Percentiles rank a stretch among this genome's conserved stretches.
Conservation (phyloP, 1,140 invertebrate species). For the Drosophila fuyamai region DNA sequence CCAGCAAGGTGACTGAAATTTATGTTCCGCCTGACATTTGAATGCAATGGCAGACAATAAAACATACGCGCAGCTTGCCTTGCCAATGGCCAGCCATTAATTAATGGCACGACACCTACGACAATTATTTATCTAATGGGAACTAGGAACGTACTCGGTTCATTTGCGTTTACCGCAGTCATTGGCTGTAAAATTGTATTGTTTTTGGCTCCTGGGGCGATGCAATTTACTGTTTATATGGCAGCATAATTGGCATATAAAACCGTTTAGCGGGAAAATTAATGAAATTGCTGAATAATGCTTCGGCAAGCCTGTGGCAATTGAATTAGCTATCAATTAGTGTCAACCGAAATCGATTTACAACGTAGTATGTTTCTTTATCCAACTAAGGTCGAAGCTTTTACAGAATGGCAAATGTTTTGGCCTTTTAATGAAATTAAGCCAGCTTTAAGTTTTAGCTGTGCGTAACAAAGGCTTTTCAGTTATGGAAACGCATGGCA, state of each 20-base stretch:
- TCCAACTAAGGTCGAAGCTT: conserved; percentile 36
- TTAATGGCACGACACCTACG: conserved; percentile 66
- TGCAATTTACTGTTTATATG: conserved; percentile 55
- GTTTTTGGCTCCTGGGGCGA: conserved; percentile 33
- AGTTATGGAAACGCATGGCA: conserved; percentile 11
- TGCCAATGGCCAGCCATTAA: conserved; percentile 62
- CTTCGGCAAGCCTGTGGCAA: conserved; percentile 36
- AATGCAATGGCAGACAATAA: conserved; percentile 29
- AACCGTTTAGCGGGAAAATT: conserved; percentile 46
- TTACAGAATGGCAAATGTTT: background rate
- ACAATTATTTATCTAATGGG: conserved; percentile 44
- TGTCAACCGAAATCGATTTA: conserved; percentile 41
- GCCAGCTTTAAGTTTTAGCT: conserved; percentile 30
- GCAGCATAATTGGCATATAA: conserved; percentile 53
- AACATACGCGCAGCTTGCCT: conserved; percentile 7
- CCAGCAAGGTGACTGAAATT: conserved; percentile 60
- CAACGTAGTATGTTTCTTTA: conserved; percentile 16
- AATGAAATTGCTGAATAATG: conserved; percentile 55
- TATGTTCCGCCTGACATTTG: conserved; percentile 73
- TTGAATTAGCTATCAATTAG: conserved; percentile 64
- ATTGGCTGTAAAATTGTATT: conserved; percentile 28
- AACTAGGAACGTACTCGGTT: conserved; percentile 11
- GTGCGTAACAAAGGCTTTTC: conserved; percentile 1
- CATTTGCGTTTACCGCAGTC: conserved; percentile 21
- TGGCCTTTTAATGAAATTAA: conserved; percentile 11